These are phyloP conservation scores for Erinaceus europaeus DNA, from an alignment of 2,113 vertebrate species.

Conservation along the genomic window DNA sequence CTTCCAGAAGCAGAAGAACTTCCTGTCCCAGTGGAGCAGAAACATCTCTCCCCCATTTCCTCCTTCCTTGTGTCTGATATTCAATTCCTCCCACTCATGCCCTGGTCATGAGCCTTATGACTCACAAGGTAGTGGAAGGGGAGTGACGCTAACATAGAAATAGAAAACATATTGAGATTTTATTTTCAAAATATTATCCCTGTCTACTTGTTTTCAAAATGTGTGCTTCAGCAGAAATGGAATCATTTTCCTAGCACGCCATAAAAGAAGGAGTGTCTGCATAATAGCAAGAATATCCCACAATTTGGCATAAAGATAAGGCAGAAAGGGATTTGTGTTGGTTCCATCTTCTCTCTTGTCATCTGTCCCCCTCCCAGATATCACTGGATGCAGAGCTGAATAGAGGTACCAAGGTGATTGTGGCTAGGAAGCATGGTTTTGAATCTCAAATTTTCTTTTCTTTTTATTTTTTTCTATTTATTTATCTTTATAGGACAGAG, in stretches of 20 bases:
- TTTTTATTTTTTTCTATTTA: too few relatives aligned
- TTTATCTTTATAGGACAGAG: too few relatives aligned
- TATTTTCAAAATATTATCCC: slow-evolving; percentile 36
- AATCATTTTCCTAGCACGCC: slow-evolving; percentile 8
- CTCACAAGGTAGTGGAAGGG: neutral
- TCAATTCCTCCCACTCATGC: slow-evolving; percentile 14
- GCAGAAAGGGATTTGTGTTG: neutral
- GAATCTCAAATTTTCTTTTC: too few relatives aligned
- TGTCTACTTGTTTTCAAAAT: slow-evolving; percentile 40
- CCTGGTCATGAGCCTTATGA: neutral
- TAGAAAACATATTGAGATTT: neutral
- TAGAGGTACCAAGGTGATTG: neutral
- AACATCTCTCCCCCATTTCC: neutral
- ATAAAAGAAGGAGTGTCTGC: neutral
- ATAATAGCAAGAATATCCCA: neutral
- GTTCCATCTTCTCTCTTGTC: neutral
- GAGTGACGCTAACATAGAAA: neutral
- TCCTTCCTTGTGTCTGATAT: neutral
- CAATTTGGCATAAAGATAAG: neutral
- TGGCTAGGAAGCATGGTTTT: neutral
- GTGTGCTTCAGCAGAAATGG: slow-evolving; percentile 6
- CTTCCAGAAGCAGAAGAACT: neutral
- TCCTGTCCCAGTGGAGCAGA: neutral
- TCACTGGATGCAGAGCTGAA: neutral
- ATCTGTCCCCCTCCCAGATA: neutral